These are phyloP conservation scores for Tetranychus cinnabarinus DNA, from an alignment of 1,140 invertebrate species.

Conservation along the genomic window DNA sequence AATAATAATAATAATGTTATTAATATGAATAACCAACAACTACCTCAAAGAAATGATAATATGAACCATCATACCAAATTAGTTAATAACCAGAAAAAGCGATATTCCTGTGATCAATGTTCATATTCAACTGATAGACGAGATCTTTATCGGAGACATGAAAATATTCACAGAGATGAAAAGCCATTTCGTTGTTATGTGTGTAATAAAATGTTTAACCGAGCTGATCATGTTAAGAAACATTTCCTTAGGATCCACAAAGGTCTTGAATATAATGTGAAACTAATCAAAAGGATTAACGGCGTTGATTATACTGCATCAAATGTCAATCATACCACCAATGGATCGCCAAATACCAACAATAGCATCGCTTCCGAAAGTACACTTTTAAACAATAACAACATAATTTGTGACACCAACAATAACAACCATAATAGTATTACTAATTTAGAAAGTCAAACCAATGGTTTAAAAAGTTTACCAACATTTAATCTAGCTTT, in stretches of 20 bases:
- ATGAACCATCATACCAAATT: too few species aligned
- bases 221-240: constrained; percentile 79
- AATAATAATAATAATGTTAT: too few species aligned
- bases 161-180: constrained; percentile 80
- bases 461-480: too few species aligned
- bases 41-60: too few species aligned
- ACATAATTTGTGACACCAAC: too few species aligned
- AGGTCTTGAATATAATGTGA: constrained; percentile 12
- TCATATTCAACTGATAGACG: constrained; percentile 70
- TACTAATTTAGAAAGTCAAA: too few species aligned
- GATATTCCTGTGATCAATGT: constrained; percentile 59
- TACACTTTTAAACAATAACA: too few species aligned
- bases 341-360: too few species aligned
- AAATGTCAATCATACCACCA: not conserved
- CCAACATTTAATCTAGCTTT: too few species aligned
- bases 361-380: too few species aligned
- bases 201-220: constrained; percentile 53
- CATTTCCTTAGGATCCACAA: constrained; percentile 66
- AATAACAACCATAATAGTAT: too few species aligned
- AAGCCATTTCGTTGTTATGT: constrained; percentile 80
- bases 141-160: constrained; percentile 79
- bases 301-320: not conserved
- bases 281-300: constrained; percentile 3
- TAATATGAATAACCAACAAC: too few species aligned
- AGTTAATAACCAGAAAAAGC: constrained; percentile 12